These are phyloP conservation scores for Bradysia coprophila DNA, from an alignment of 1,140 invertebrate species.

Conservation along the genomic window DNA sequence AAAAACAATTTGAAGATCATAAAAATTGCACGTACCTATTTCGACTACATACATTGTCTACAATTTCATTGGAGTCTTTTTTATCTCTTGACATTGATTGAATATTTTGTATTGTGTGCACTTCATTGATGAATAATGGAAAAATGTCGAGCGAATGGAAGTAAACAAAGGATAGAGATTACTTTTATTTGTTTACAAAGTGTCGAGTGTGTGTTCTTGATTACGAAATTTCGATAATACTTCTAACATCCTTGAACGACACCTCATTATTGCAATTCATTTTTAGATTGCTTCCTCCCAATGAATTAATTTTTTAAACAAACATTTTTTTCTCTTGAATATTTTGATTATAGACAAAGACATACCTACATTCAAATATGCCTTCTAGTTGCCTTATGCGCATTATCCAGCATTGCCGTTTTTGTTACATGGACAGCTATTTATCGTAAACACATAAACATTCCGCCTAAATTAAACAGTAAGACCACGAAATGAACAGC, in stretches of 20 bases:
- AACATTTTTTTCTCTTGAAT: no score
- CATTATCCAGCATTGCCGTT: neutral
- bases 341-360: neutral
- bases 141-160: no score
- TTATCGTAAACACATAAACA: neutral
- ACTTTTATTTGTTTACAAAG: neutral
- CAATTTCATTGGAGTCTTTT: neutral
- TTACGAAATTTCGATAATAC: neutral
- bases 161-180: no score
- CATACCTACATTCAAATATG: conserved; percentile 21
- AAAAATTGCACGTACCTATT: neutral
- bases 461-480: neutral
- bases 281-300: no score
- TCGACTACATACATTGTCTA: neutral
- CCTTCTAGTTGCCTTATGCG: neutral
- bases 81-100: neutral
- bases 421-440: neutral
- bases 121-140: no score
- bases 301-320: no score
- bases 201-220: neutral
- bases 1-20: neutral
- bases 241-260: neutral
- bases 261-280: neutral
- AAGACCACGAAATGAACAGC: neutral
- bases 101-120: neutral